These are phyloP conservation scores for Sturmia bella DNA, from an alignment of 2,888 invertebrate species.

Conservation along the genomic window DNA sequence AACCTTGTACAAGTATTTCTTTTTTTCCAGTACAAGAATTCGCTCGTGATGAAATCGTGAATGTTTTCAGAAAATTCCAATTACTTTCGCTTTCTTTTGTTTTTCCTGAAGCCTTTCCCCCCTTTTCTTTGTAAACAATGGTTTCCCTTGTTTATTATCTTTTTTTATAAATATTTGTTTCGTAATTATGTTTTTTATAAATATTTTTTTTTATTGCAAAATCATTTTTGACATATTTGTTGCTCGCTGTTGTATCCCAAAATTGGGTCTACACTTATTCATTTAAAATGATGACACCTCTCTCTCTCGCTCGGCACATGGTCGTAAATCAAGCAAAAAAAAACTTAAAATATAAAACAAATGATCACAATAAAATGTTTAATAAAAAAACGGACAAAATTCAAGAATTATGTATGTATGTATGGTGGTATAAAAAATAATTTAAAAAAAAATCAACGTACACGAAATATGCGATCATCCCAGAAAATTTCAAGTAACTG, in stretches of 20 bases:
- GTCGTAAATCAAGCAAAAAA: constrained; percentile 64
- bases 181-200: too few relatives aligned
- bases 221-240: constrained; percentile 1
- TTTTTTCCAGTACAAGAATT: too few relatives aligned
- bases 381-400: constrained; percentile 18
- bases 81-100: too few relatives aligned
- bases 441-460: constrained; percentile 27
- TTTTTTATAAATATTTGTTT: too few relatives aligned
- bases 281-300: constrained; percentile 43
- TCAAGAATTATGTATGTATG: too few relatives aligned
- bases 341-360: constrained; percentile 15
- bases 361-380: constrained; percentile 38
- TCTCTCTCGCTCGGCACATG: constrained; percentile 35
- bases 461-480: constrained; percentile 3
- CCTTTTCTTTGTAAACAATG: too few relatives aligned
- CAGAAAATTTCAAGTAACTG: constrained; percentile 29
- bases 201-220: neutral
- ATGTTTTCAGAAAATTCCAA: too few relatives aligned
- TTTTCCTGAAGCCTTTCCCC: too few relatives aligned
- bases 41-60: too few relatives aligned
- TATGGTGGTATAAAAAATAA: too few relatives aligned
- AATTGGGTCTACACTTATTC: constrained; percentile 5
- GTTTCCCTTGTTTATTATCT: too few relatives aligned
- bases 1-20: too few relatives aligned
- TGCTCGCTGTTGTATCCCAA: neutral